A percentile compares a stretch with the other conserved stretches of the same genome.
Evolutionary conservation across 2,113 vertebrate species (phyloP).

Genomic region (Isurus oxyrinchus): DNA sequence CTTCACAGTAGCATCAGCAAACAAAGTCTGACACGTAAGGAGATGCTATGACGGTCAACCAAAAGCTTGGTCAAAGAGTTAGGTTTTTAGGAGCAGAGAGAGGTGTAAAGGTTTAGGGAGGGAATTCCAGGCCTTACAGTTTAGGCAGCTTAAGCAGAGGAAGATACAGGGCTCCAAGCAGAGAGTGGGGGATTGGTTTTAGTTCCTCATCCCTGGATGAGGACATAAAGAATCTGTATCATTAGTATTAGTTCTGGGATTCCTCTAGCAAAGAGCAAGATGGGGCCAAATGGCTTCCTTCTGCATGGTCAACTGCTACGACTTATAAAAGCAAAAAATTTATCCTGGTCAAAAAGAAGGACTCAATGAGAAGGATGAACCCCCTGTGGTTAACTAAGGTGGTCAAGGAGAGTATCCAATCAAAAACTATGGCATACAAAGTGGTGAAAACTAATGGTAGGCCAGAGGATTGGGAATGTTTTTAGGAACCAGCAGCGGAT

Average conservation of each 20-base stretch:
- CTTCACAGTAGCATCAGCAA: not conserved
- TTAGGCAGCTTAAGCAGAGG: not conserved
- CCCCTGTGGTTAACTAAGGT: too few species aligned
- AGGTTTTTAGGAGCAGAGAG: not conserved
- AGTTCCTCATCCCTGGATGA: not conserved
- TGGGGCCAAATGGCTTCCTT: not conserved
- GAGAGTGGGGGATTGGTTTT: not conserved
- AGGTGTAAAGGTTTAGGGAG: not conserved
- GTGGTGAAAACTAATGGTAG: too few species aligned
- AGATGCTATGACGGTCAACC: not conserved
- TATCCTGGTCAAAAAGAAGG: too few species aligned
- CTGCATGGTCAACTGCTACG: not conserved
- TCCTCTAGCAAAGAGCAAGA: not conserved
- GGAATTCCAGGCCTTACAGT: not conserved
- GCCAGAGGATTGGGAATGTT: too few species aligned
- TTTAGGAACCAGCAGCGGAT: too few species aligned
- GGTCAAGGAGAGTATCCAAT: too few species aligned
- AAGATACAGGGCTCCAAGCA: not conserved
- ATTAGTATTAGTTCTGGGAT: not conserved
- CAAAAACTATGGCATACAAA: too few species aligned
- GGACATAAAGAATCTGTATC: too few species aligned
- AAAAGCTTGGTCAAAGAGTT: not conserved
- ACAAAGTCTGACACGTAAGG: not conserved
- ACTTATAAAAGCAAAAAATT: not conserved
- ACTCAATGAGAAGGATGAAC: too few species aligned